Conservation (phyloP, 2,797 vertebrate genomes). For the Serranus cabrilla region DNA sequence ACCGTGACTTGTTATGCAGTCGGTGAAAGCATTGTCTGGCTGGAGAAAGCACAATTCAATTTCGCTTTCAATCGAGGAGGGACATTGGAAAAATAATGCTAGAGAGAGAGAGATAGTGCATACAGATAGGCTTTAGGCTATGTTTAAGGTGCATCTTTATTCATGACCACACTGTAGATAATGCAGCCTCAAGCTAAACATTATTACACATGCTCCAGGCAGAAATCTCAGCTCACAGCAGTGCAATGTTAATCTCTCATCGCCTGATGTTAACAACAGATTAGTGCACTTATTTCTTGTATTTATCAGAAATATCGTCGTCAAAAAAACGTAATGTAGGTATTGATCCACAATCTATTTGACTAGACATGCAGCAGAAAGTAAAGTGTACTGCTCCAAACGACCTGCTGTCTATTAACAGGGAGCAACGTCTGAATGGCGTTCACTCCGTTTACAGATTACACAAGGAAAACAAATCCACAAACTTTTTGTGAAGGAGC, state of each 20-base stretch:
- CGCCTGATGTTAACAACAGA: neutral
- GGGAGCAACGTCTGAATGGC: too few species aligned
- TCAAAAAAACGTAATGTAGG: neutral
- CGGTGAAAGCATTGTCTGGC: neutral
- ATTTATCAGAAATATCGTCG: neutral
- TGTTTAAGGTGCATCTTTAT: conserved; percentile 11
- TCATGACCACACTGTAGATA: neutral
- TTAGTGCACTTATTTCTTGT: neutral
- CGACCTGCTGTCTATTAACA: too few species aligned
- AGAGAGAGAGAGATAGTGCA: too few species aligned
- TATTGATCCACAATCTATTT: too few species aligned
- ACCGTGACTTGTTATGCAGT: neutral
- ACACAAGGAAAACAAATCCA: too few species aligned
- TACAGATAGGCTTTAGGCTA: neutral
- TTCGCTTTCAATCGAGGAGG: neutral
- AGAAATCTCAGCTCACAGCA: neutral
- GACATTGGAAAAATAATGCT: neutral
- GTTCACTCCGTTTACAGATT: too few species aligned
- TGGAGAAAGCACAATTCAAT: conserved; percentile 1
- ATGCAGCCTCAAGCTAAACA: conserved; percentile 11
- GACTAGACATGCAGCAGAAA: too few species aligned
- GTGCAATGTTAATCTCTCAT: neutral
- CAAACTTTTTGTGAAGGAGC: too few species aligned
- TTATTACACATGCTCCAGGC: neutral
- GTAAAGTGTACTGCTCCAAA: too few species aligned